Evolutionary conservation across 2,797 vertebrate species (phyloP).

Genomic region (Furcifer pardalis): DNA sequence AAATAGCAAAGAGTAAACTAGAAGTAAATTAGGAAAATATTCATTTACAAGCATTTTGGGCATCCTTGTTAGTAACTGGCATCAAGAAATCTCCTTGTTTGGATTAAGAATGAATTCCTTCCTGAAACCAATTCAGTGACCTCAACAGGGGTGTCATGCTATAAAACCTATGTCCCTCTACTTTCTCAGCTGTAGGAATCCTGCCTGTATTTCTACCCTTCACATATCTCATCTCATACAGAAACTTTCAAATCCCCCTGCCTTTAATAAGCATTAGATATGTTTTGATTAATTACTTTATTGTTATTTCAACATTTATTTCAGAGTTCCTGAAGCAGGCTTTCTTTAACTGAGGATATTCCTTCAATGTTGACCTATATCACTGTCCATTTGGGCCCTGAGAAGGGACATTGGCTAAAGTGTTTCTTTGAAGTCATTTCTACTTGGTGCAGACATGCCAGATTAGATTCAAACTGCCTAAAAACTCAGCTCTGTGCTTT

Average conservation of each 20-base stretch:
- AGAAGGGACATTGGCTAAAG: no score
- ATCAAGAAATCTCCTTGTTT: slow-evolving; percentile 36
- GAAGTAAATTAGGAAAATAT: slow-evolving; percentile 49
- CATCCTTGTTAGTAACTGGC: slow-evolving; percentile 51
- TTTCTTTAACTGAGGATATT: no score
- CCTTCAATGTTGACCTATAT: no score
- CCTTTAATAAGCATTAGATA: slow-evolving; percentile 24
- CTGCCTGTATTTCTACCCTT: slow-evolving; percentile 24
- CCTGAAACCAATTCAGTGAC: slow-evolving; percentile 13
- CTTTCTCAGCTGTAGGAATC: slow-evolving; percentile 10
- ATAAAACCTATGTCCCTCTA: not conserved
- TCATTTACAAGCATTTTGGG: slow-evolving; percentile 40
- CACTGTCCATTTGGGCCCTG: no score
- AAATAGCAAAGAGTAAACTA: slow-evolving; percentile 49
- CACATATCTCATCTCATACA: not conserved
- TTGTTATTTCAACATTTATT: no score
- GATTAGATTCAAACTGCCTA: no score
- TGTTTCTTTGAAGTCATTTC: no score
- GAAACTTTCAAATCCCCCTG: slow-evolving; percentile 11
- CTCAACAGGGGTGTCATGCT: slow-evolving; percentile 14
- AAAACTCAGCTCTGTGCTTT: no score
- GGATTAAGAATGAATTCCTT: slow-evolving; percentile 50
- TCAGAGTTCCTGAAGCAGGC: no score
- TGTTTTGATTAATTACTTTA: no score
- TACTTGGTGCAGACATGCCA: no score